These are phyloP conservation scores for Leptinotarsa defecta DNA, from an alignment of 1,140 invertebrate species.

Conservation along the genomic window DNA sequence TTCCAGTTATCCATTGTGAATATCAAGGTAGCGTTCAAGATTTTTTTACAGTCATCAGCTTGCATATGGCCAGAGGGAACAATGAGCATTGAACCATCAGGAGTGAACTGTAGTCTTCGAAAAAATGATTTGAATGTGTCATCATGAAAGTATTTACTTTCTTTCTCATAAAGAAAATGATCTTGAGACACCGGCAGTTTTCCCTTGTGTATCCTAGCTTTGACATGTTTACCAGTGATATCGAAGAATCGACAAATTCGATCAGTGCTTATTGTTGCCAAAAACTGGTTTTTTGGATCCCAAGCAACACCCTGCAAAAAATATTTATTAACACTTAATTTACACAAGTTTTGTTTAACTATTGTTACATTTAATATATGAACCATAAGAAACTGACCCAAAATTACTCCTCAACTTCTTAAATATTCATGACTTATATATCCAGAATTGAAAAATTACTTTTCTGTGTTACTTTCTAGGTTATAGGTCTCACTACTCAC, in stretches of 20 bases:
- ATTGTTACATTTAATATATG: no score
- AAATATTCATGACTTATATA: no score
- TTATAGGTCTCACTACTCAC: no score
- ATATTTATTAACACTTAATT: no score
- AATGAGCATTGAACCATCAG: slow-evolving; percentile 86
- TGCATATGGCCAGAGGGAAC: slow-evolving; percentile 82
- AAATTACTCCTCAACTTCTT: no score
- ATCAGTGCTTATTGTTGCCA: slow-evolving; percentile 58
- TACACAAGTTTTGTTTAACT: no score
- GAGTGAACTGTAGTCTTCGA: slow-evolving; percentile 83
- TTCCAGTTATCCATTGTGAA: slow-evolving; percentile 76
- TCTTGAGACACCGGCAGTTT: slow-evolving; percentile 65
- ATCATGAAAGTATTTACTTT: slow-evolving; percentile 84
- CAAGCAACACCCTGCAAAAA: slow-evolving; percentile 50
- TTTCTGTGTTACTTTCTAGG: no score
- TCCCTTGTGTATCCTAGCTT: slow-evolving; percentile 73
- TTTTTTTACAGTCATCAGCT: slow-evolving; percentile 64
- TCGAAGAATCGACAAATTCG: slow-evolving; percentile 70
- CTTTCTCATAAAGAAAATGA: slow-evolving; percentile 65
- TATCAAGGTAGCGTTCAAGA: slow-evolving; percentile 77
- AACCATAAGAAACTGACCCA: no score
- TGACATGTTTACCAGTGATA: slow-evolving; percentile 69
- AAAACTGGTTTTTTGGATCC: slow-evolving; percentile 52
- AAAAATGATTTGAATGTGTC: slow-evolving; percentile 95
- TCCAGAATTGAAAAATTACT: no score